Evolutionary conservation across 2,113 vertebrate genomes (phyloP).

Genomic region (Scopus umbretta): DNA sequence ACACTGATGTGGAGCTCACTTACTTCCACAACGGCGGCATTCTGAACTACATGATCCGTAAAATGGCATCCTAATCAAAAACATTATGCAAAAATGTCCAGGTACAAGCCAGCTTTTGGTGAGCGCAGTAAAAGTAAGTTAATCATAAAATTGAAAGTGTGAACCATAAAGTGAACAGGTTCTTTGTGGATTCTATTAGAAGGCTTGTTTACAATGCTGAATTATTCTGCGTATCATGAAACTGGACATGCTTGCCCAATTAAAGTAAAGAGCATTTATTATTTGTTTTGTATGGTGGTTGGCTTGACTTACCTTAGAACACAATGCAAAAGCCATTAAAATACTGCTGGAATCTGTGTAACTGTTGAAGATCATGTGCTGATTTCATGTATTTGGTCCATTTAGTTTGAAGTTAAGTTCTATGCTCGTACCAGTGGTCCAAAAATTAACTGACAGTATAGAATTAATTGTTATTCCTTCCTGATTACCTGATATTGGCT

Average conservation of each 20-base stretch:
- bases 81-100: neutral
- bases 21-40: slow-evolving; percentile 93
- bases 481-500: neutral
- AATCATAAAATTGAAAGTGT: neutral
- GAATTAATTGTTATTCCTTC: neutral
- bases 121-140: neutral
- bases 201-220: neutral
- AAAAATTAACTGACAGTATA: slow-evolving; percentile 29
- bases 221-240: neutral
- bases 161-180: neutral
- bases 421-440: neutral
- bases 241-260: neutral
- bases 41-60: slow-evolving; percentile 99
- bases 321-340: neutral
- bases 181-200: neutral
- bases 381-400: neutral
- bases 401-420: slow-evolving; percentile 1
- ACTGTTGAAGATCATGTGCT: neutral
- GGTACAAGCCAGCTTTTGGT: neutral
- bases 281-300: neutral
- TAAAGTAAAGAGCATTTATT: neutral
- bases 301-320: neutral
- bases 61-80: slow-evolving; percentile 77
- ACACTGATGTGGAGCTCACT: slow-evolving; percentile 93
- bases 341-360: neutral